phyloP scores from a whole-genome alignment of 2,888 invertebrate species.

The Tipula lateralis region DNA sequence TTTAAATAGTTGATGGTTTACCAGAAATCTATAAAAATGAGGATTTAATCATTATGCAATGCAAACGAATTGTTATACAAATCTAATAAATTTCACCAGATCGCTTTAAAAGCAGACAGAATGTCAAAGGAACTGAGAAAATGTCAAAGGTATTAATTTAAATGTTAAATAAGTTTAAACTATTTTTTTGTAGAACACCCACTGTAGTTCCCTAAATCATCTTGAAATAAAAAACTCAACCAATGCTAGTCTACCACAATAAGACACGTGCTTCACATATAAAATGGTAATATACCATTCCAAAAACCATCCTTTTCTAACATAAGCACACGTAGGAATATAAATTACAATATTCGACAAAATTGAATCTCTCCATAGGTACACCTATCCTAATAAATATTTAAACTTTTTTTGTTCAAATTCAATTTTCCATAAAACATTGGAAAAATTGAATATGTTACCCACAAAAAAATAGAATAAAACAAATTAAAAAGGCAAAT shows the following conservation, averaged over 20 bases:
- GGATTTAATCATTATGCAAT: too few species aligned
- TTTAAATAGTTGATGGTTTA: too few species aligned
- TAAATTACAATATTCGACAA: not conserved
- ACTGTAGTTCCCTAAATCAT: too few species aligned
- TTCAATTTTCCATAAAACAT: not conserved
- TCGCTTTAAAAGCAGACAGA: too few species aligned
- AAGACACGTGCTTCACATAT: not conserved
- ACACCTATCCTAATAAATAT: not conserved
- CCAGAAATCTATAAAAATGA: too few species aligned
- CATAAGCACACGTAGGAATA: not conserved
- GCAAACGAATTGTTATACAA: too few species aligned
- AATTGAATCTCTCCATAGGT: not conserved
- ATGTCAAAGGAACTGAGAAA: too few species aligned
- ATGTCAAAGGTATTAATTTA: too few species aligned
- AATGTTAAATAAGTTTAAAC: too few species aligned
- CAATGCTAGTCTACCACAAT: not conserved
- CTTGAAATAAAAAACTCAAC: too few species aligned
- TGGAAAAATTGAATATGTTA: not conserved
- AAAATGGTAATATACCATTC: not conserved
- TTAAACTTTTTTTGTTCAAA: not conserved
- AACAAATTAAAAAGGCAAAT: not conserved
- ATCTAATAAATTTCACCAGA: too few species aligned
- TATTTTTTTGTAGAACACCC: too few species aligned
- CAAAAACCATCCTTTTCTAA: not conserved
- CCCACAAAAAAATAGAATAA: not conserved